Evolutionary conservation across 2,888 invertebrate species (phyloP).

Genomic region (Acheta domesticus): DNA sequence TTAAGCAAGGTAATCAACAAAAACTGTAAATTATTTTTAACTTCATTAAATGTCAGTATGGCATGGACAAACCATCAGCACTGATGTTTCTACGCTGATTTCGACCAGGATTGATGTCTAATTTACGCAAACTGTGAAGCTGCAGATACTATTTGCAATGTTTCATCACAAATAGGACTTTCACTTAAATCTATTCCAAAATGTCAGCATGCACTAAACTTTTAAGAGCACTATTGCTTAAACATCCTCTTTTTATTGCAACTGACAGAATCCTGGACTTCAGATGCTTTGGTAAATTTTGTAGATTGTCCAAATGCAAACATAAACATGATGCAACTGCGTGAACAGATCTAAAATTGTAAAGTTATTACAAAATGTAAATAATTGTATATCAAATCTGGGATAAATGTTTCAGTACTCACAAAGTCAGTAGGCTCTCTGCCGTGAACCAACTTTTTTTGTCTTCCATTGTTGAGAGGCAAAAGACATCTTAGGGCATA

Average conservation of each 20-base stretch:
- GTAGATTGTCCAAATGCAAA: neutral
- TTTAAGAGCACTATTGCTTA: slow-evolving; percentile 39
- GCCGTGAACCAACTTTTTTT: no score
- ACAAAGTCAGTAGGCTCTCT: no score
- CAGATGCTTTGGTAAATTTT: slow-evolving; percentile 19
- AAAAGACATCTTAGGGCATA: no score
- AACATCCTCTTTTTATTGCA: slow-evolving; percentile 25
- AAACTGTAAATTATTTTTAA: slow-evolving; percentile 7
- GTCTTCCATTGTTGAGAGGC: no score
- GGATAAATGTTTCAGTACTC: no score
- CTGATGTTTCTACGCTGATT: slow-evolving; percentile 24
- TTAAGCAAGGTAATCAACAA: slow-evolving; percentile 32
- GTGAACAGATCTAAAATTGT: neutral
- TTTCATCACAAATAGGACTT: slow-evolving; percentile 43
- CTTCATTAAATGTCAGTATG: neutral
- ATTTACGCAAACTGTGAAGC: slow-evolving; percentile 42
- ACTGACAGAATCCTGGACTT: slow-evolving; percentile 24
- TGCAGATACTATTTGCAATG: slow-evolving; percentile 41
- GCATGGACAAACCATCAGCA: slow-evolving; percentile 20
- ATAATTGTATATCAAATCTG: no score
- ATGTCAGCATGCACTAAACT: slow-evolving; percentile 42
- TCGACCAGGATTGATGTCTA: slow-evolving; percentile 41
- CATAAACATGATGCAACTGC: neutral
- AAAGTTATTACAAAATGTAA: neutral
- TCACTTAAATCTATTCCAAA: slow-evolving; percentile 43